Evolutionary conservation across 2,797 vertebrate species (phyloP), one percentile per base, ranked within the genome.

Genomic region (Gymnoscopelus braueri): DNA sequence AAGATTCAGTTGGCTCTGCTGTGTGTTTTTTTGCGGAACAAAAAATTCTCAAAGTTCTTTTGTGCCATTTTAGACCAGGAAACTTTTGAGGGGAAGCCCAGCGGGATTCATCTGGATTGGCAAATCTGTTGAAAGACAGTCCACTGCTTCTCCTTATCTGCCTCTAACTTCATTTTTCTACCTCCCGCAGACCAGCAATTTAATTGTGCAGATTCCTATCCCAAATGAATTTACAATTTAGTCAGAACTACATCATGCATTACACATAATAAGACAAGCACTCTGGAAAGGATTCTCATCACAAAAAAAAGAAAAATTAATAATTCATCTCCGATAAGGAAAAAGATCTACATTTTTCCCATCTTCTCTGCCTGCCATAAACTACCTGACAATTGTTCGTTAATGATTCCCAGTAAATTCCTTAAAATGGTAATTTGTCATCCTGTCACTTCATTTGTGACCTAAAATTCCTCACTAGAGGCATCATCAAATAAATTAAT

Each of bases 401-500:
- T 99, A 99, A 99, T 97, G 96, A 98, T 98, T 97, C 96, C 96
- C 95, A 97, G 97, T 98, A 98, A 99, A 99, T 98, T 98, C 95
- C 96, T 98, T 98, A 98, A 99, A 99, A 98, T 98, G 97, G 96
- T 97, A 95, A 99, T 99, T 99, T 99, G 97, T 99, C 97, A 98
- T 98, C 96, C 97, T 99, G 98, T 98, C 98, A 98, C 96, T 99
- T 98, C 96, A 98, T 99, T 98, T 98, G 97, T 98, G 97, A 98
- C 97, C 98, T 96, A 98, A 99, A 98, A 98, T 98, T 98, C 96
- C 97, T 98, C 97, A 98, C 98, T 97, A 97, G 97, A 98, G 97
- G 97, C 96, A 98, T 99, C 96, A 99, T 99, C 98, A 99, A 99
- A 99, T 98, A 98, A 99, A 99, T 99, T 97, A 99, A 99, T 99